A percentile compares a stretch with the other conserved stretches of the same genome.
Conservation (phyloP, 2,888 invertebrate genomes). For the Gryllus longicercus region DNA sequence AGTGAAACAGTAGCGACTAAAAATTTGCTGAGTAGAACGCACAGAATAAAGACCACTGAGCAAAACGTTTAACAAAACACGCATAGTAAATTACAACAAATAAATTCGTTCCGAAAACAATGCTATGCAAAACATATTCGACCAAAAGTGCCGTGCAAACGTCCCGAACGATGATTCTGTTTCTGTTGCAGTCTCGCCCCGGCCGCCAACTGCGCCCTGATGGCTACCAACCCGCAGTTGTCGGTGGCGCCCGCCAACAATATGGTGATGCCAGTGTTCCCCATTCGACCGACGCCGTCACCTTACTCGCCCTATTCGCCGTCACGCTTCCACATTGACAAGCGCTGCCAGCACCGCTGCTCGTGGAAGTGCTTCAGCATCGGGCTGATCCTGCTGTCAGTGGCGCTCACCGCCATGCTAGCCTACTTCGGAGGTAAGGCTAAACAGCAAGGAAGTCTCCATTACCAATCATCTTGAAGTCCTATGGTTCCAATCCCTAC, state of each 20-base stretch:
- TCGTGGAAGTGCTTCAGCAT: slow-evolving; percentile 96
- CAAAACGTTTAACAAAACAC: no score
- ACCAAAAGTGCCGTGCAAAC: no score
- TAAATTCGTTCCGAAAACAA: no score
- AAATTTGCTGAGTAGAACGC: no score
- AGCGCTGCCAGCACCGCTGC: slow-evolving; percentile 88
- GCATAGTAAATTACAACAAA: no score
- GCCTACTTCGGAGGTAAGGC: slow-evolving; percentile 90
- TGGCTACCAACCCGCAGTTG: slow-evolving; percentile 42
- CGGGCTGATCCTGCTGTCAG: slow-evolving; percentile 84
- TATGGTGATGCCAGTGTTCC: slow-evolving; percentile 86
- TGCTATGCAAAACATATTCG: no score
- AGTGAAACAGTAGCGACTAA: no score
- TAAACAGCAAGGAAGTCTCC: no score
- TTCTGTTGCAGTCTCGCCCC: slow-evolving; percentile 30
- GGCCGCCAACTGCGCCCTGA: slow-evolving; percentile 24
- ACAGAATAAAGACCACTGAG: no score
- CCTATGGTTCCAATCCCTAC: no score
- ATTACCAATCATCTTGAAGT: no score
- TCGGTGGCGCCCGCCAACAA: slow-evolving; percentile 54
- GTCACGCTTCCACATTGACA: slow-evolving; percentile 91
- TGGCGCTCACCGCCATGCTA: slow-evolving; percentile 87
- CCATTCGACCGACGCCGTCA: slow-evolving; percentile 59
- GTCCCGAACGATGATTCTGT: no score
- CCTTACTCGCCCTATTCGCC: slow-evolving; percentile 82